Evolutionary conservation across 2,888 invertebrate genomes (phyloP).

Genomic region (Nomada ferruginata): DNA sequence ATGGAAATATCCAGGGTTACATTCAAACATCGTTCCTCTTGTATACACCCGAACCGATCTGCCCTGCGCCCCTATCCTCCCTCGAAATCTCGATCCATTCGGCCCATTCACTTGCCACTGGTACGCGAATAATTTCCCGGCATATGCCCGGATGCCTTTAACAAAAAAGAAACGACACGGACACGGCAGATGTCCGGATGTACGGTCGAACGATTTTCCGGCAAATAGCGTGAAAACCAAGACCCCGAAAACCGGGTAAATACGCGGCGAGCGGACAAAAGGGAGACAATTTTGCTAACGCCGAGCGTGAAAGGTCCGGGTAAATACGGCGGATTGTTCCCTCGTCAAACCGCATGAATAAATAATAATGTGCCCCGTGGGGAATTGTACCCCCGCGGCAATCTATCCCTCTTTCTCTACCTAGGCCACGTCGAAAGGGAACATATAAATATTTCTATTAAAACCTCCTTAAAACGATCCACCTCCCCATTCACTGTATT

Average conservation of each 20-base stretch:
- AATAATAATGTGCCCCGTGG: constrained; percentile 76
- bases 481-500: constrained; percentile 52
- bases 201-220: constrained; percentile 71
- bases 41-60: background rate
- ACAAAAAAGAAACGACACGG: constrained; percentile 3
- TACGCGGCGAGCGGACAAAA: constrained; percentile 67
- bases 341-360: constrained; percentile 82
- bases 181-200: constrained; percentile 73
- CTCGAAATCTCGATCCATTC: background rate
- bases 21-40: background rate
- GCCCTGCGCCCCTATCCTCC: background rate
- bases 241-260: constrained; percentile 68
- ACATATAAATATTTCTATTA: constrained; percentile 82
- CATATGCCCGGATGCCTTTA: constrained; percentile 25
- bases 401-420: constrained; percentile 21
- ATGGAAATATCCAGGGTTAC: background rate
- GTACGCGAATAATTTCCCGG: constrained; percentile 36
- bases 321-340: constrained; percentile 79
- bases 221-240: constrained; percentile 66
- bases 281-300: constrained; percentile 74
- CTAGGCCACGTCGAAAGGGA: constrained; percentile 61
- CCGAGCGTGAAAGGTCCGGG: constrained; percentile 72
- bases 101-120: constrained; percentile 1
- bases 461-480: constrained; percentile 78
- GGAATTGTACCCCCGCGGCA: constrained; percentile 45